Evolutionary conservation across 1,140 invertebrate genomes (phyloP), one percentile per base, ranked within the genome.

Genomic region (Theocolax elegans): DNA sequence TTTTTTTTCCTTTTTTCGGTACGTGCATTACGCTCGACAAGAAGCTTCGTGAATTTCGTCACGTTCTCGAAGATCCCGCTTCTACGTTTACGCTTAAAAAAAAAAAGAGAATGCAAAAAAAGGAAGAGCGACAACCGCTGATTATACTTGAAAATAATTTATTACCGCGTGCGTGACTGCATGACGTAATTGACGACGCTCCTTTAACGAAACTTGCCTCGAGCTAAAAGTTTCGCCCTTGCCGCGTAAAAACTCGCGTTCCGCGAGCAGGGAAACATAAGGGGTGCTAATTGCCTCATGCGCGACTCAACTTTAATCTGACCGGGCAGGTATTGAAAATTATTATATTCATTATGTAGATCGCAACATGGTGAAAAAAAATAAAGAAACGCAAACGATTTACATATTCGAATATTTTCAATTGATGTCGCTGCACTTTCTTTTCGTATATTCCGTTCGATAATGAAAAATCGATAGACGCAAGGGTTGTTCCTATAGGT

Each of bases 101-200:
- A 7, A 29, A 12, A 44, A 21, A n/a, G 25, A 35, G 31, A 6
- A 44, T 44, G 13, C 7, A 44, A 40, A 12, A 12, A 29, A 12
- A 44, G 27, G 29, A 38, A 44, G 12, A 31, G 17, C 19, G 19
- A 35, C 40, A 49, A 38, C 44, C 44, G 27, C 19, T 40, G 31
- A 67, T 59, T 67, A 23, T 51, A 51, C 42, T 60, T 64, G 19
- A 38, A 56, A 68, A 68, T 68, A 68, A 68, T 68, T 68, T 51
- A 60, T 51, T 23, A 40, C 31, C 13, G 19, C 29, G 21, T 46
- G 19, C 35, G 48, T 25, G 35, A 58, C 53, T 46, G 19, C 27
- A 46, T 46, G 53, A 51, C 44, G 42, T 68, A 54, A 62, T 62
- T 62, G 53, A 69, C 58, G 58, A 35, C 21, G 54, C 23, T 68